Base-by-base conservation (phyloP, 2,113 vertebrate species). In the Sclerurus mexicanus region DNA sequence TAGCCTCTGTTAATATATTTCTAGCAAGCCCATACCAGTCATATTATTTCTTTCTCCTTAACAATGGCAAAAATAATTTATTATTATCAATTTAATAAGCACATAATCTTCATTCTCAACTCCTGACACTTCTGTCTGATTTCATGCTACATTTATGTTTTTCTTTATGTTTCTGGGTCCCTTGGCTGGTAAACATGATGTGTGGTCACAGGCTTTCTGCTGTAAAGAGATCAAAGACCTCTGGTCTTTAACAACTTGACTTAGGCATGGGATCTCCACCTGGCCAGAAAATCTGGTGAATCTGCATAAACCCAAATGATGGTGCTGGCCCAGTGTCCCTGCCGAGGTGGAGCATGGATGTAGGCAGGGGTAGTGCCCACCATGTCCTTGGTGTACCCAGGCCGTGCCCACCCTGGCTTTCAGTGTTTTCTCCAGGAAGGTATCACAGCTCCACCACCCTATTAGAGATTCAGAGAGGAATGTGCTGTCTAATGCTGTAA, bases 291-390 rank as follows among this genome's bases (percentile, higher is more conserved):
- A 7, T 33, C 9, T 35, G n/a, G 11, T 85, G n/a, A 35, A 55
- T 62, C 28, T 20, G 9, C 13, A 22, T 16, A 49, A 64, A 11
- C 16, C 27, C 21, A 11, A 5, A 1, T 12, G 30, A 5, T 27
- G 44, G 31, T 85, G 18, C 14, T 60, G 55, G 27, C 5, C 3
- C 3, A 71, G 47, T 10, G 5, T 21, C 33, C 42, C 21, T 4
- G 0, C 30, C 23, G 21, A 7, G 3, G 7, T n/a, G 24, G 12
- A 40, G 15, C 4, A 15, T 1, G 31, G 63, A 39, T 2, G 1
- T 4, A 12, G 3, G 5, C 31, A 23, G 44, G 11, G 24, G 2
- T 39, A 47, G 6, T 6, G 5, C 14, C 28, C 8, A 21, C 7
- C 8, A 15, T 49, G 35, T 5, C 28, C 20, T 8, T 55, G 4